Conservation (phyloP, 2,113 vertebrate species). For the Cynocephalus volans region DNA sequence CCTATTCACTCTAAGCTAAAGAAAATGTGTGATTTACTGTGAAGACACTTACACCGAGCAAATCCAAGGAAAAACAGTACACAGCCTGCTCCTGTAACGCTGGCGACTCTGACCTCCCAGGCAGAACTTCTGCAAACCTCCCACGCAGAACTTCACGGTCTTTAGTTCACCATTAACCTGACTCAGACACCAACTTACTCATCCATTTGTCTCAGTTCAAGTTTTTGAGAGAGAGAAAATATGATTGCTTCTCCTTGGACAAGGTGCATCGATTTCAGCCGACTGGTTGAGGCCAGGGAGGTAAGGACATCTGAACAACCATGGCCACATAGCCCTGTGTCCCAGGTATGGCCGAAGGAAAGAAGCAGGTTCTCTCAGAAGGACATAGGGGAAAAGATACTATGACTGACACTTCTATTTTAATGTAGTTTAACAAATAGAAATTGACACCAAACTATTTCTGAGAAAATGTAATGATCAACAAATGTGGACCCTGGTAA, state of each 20-base stretch:
- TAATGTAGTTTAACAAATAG: not conserved
- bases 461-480: constrained; percentile 11
- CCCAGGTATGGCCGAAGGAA: not conserved
- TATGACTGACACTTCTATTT: not conserved
- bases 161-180: not conserved
- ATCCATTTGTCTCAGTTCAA: not conserved
- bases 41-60: not conserved
- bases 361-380: not conserved
- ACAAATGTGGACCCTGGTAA: not conserved
- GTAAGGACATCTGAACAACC: not conserved
- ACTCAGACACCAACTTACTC: not conserved
- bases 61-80: not conserved
- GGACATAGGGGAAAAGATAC: not conserved
- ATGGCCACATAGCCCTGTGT: not conserved
- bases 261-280: not conserved
- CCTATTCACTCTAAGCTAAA: not conserved
- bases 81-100: not conserved
- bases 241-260: not conserved
- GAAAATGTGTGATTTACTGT: not conserved
- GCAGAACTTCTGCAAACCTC: not conserved
- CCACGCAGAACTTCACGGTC: not conserved
- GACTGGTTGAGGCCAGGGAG: not conserved
- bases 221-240: not conserved
- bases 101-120: accelerated
- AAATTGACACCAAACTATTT: not conserved